phyloP scores from a whole-genome alignment of 2,797 vertebrate species.

The Myripristis murdjan region DNA sequence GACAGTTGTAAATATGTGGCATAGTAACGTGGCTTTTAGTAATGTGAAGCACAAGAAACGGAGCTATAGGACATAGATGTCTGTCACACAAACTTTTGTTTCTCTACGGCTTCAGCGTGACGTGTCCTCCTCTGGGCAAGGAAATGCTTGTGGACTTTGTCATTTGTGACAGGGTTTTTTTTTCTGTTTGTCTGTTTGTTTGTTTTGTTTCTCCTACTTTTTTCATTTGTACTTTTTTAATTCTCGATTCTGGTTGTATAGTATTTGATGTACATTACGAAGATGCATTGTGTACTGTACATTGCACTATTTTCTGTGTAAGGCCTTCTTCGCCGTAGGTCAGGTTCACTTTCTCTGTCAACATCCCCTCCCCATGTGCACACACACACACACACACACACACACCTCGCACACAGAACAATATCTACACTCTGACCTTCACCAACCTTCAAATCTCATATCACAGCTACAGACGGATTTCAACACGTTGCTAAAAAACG shows the following conservation, averaged over 20 bases:
- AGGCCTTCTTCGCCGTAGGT: constrained; percentile 87
- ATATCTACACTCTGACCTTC: constrained; percentile 37
- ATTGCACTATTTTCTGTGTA: constrained; percentile 95
- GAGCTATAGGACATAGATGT: constrained; percentile 90
- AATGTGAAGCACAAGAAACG: constrained; percentile 94
- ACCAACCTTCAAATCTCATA: constrained; percentile 26
- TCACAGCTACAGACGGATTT: constrained; percentile 37
- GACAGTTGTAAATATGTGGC: constrained; percentile 81
- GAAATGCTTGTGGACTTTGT: constrained; percentile 90
- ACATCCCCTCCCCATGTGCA: constrained; percentile 1
- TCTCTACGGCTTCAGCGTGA: constrained; percentile 88
- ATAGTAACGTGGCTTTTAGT: constrained; percentile 79
- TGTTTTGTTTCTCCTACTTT: constrained; percentile 53
- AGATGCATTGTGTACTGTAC: constrained; percentile 94
- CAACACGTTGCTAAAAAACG: constrained; percentile 17
- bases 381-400: constrained; percentile 20
- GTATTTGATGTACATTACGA: constrained; percentile 98
- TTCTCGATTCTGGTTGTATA: constrained; percentile 96
- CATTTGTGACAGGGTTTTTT: constrained; percentile 73
- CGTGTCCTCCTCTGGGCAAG: constrained; percentile 90
- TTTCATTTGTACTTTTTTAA: constrained; percentile 87
- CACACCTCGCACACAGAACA: too few relatives aligned
- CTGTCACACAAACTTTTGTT: constrained; percentile 85
- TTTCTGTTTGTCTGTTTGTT: constrained; percentile 44
- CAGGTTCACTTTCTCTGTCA: constrained; percentile 89